Evolutionary conservation across 2,113 vertebrate genomes (phyloP), one percentile per base, ranked within the genome.

Genomic region (Poecile atricapillus): DNA sequence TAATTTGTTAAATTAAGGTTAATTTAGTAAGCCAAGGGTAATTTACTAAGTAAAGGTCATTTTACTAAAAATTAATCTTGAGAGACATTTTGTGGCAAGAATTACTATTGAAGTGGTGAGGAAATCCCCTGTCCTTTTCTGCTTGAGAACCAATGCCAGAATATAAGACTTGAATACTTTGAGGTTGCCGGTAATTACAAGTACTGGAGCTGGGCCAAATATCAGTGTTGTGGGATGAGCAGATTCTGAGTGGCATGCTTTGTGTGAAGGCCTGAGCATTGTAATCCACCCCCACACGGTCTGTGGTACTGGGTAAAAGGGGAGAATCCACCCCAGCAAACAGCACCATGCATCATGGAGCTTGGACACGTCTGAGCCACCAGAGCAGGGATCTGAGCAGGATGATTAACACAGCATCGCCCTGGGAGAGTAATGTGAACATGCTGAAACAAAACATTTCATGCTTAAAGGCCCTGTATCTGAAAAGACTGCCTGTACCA

Each of bases 241-340:
- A 79, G 70, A 33, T 60, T 53, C 78, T 69, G 11, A 39, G 55
- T 69, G n/a, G 39, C 75, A 43, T 2, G 1, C 49, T 69, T 47
- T 74, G 47, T 58, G 60, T n/a, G 30, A 47, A 55, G 31, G 7
- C 20, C 65, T 46, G 46, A 52, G 37, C 24, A 18, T 23, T 58
- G 64, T 24, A 20, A 77, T 50, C 80, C 33, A 55, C 47, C 56
- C 41, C 47, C 5, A 0, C 0, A 0, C 11, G 68, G 44, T 39
- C 50, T 89, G 56, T 89, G 80, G 52, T n/a, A 15, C 35, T 1
- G 3, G 53, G 23, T 18, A 63, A 18, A 35, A 55, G 63, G 15
- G 33, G 33, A 55, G 39, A 63, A 30, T 53, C 43, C n/a, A 15
- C 63, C 39, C 31, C 59, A 67, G 55, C 19, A 94, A 84, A 50